Conservation (phyloP, 2,888 invertebrate genomes). For the Clusia tigrina region DNA sequence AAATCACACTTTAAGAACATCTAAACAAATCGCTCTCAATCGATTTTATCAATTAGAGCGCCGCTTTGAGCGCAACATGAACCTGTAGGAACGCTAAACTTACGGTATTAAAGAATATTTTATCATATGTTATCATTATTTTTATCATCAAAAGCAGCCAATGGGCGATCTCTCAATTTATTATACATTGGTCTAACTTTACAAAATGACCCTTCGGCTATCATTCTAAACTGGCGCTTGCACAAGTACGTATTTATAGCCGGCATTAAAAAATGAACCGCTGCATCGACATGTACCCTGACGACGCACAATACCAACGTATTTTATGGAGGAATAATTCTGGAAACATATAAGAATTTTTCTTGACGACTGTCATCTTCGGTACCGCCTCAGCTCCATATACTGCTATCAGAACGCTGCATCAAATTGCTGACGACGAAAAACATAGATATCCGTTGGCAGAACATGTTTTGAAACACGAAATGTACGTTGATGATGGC, state of each 20-base stretch:
- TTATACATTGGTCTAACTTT: no score
- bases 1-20: no score
- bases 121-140: no score
- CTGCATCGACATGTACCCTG: not conserved
- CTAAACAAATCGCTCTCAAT: no score
- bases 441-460: not conserved
- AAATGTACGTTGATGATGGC: not conserved
- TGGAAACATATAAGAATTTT: not conserved
- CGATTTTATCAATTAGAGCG: not conserved
- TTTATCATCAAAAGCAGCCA: no score
- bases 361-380: not conserved
- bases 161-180: no score
- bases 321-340: not conserved
- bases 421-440: not conserved
- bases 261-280: constrained; percentile 1
- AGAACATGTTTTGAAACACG: not conserved
- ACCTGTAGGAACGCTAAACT: not conserved
- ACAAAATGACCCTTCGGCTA: no score
- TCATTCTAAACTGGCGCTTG: no score
- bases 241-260: no score
- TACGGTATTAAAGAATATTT: not conserved
- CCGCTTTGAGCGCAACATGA: not conserved
- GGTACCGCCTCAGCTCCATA: constrained; percentile 1
- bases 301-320: constrained; percentile 2
- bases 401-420: not conserved